These are phyloP conservation scores for Drosophila mimica DNA, from an alignment of 2,888 invertebrate species.

Conservation along the genomic window DNA sequence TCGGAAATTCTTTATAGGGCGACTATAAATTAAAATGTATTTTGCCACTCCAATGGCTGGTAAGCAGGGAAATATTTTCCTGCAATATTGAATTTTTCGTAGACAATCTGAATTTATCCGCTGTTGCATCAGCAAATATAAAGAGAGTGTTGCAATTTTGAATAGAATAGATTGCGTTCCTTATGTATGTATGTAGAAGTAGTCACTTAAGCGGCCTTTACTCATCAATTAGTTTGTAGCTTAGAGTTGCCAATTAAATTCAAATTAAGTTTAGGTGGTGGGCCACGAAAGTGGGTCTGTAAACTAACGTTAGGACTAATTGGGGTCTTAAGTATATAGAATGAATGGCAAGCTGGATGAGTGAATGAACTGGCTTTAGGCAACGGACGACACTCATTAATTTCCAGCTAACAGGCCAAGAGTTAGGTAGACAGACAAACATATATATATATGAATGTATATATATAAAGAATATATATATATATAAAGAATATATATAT, in stretches of 20 bases:
- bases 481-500: too few species aligned
- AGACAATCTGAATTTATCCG: background rate
- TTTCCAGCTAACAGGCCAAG: slow-evolving; percentile 52
- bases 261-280: slow-evolving; percentile 47
- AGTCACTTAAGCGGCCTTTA: slow-evolving; percentile 20
- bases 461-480: background rate
- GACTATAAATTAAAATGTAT: slow-evolving; percentile 9
- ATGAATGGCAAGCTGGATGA: slow-evolving; percentile 22
- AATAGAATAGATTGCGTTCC: slow-evolving; percentile 18
- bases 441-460: slow-evolving; percentile 8
- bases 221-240: slow-evolving; percentile 63
- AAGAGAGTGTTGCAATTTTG: background rate
- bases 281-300: slow-evolving; percentile 41
- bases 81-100: background rate
- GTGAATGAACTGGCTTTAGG: slow-evolving; percentile 69
- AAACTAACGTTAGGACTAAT: slow-evolving; percentile 73
- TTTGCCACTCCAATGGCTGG: background rate
- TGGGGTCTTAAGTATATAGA: slow-evolving; percentile 43
- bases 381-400: slow-evolving; percentile 68
- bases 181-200: background rate
- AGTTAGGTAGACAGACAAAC: slow-evolving; percentile 20
- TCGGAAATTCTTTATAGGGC: slow-evolving; percentile 3
- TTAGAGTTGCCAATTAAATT: slow-evolving; percentile 67
- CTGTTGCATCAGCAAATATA: background rate
- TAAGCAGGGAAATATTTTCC: background rate